These are phyloP conservation scores for Cherax destructor DNA, from an alignment of 1,140 invertebrate genomes.

Conservation along the genomic window DNA sequence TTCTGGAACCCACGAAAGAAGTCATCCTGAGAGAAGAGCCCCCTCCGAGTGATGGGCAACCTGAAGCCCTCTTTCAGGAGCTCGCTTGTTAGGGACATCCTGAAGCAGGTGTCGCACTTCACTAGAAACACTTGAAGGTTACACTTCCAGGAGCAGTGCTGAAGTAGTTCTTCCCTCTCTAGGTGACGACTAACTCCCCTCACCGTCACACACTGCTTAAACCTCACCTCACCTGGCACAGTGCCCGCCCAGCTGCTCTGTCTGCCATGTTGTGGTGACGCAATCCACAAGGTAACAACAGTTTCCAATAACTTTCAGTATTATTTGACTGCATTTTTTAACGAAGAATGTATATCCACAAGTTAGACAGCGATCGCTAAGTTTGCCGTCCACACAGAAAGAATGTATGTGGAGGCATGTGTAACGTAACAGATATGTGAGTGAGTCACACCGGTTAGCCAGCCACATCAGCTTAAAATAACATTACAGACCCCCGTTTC, in stretches of 20 bases:
- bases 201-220: background rate
- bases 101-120: background rate
- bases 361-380: too few species aligned
- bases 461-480: background rate
- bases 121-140: background rate
- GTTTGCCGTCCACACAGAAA: too few species aligned
- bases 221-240: background rate
- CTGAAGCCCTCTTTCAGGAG: conserved; percentile 32
- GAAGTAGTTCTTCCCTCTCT: background rate
- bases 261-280: background rate
- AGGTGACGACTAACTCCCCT: background rate
- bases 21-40: conserved; percentile 48
- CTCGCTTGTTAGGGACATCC: conserved; percentile 34
- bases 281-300: background rate
- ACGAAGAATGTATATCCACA: too few species aligned
- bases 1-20: conserved; percentile 60
- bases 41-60: conserved; percentile 52
- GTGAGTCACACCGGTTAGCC: background rate
- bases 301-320: background rate
- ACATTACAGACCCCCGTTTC: background rate
- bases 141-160: too few species aligned
- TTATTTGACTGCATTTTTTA: background rate
- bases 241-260: background rate
- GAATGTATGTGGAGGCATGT: background rate
- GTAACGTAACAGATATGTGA: background rate